Evolutionary conservation across 2,113 vertebrate genomes (phyloP), one percentile per base, ranked within the genome.

Genomic region (Papio anubis): DNA sequence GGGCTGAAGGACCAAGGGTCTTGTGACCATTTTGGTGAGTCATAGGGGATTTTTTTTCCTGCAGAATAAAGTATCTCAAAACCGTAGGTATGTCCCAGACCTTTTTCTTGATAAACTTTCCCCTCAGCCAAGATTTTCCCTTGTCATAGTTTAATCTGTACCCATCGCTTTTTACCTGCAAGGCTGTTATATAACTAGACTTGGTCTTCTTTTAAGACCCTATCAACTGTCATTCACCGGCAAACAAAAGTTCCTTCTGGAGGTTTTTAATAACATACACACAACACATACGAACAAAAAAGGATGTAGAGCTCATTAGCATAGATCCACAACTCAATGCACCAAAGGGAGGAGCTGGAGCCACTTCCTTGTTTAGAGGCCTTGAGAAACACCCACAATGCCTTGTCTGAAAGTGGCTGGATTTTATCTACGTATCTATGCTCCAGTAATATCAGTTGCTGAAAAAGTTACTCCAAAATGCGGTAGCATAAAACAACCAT

Each of bases 51-150:
- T 86, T 48, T 70, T 80, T 83, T 50, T 30, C 35, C 30, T 85
- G 43, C 12, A 73, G 35, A 93, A 90, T 79, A 96, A 90, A 79
- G 48, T 90, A 27, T 88, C 61, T 43, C 45, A 66, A 97, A 88
- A 25, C 16, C 45, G 30, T 3, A 80, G 55, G 0, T 66, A 20
- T n/a, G 14, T 21, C 30, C 35, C 7, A 12, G 12, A 14, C 18
- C 14, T 75, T 1, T 2, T 43, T 81, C 68, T 38, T 61, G 5
- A 82, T 76, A 9, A 96, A 50, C 43, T 7, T 1, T 59, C 40
- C 61, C 92, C 32, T 82, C 32, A 70, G 2, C 50, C 57, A 84
- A 93, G 32, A 81, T 72, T 38, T 93, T 59, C 8, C 80, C 20
- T 78, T 94, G 48, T 5, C 35, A n/a, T 88, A 75, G 87, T 89